Conservation (phyloP, 2,888 invertebrate genomes). For the Nebria brevicollis region DNA sequence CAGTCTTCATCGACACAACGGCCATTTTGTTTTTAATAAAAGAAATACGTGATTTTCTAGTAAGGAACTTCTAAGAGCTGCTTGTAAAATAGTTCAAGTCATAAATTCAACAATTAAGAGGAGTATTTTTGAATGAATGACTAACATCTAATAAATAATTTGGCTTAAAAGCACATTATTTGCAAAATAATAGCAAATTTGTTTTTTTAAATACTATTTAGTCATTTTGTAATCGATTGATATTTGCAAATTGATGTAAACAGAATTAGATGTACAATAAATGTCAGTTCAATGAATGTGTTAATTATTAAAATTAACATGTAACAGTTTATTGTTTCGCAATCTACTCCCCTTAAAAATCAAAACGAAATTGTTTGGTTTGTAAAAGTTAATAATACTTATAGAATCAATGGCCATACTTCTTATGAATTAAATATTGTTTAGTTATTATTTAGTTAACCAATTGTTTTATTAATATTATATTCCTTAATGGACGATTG, state of each 20-base stretch:
- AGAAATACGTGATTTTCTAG: conserved; percentile 30
- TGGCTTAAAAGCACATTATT: too few relatives aligned
- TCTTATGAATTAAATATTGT: conserved; percentile 21
- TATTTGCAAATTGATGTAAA: too few relatives aligned
- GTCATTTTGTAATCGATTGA: too few relatives aligned
- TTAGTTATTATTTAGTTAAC: conserved; percentile 44
- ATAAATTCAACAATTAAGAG: neutral
- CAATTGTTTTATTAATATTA: conserved; percentile 35
- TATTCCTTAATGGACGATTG: conserved; percentile 44
- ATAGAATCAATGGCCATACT: conserved; percentile 42
- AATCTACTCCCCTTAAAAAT: neutral
- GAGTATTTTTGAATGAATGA: neutral
- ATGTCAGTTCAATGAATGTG: neutral
- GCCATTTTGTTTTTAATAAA: conserved; percentile 34
- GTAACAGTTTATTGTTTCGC: neutral
- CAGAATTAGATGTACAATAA: too few relatives aligned
- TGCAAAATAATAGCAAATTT: too few relatives aligned
- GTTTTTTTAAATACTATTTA: too few relatives aligned
- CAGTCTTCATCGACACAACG: conserved; percentile 47
- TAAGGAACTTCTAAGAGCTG: conserved; percentile 44
- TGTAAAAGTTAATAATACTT: conserved; percentile 46
- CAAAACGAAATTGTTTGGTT: conserved; percentile 36
- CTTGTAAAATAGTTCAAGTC: conserved; percentile 5
- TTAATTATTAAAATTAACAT: neutral
- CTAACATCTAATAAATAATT: too few relatives aligned